Evolutionary conservation across 2,113 vertebrate species (phyloP), one percentile per base, ranked within the genome.

Genomic region (Prolemur simus): DNA sequence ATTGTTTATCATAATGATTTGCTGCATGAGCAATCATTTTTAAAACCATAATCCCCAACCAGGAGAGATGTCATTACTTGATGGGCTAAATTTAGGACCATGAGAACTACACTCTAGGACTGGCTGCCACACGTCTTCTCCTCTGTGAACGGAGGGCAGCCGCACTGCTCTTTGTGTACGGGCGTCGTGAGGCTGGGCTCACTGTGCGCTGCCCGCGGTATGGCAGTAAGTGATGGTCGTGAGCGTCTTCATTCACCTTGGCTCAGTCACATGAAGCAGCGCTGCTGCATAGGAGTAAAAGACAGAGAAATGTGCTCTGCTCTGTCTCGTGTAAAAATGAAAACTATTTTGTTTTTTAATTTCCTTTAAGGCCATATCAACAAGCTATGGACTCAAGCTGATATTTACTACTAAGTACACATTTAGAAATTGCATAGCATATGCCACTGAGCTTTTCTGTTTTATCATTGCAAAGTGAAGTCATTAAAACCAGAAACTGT

Each of bases 1-100:
- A 82, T 88, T 96, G 85, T 96, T 97, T 92, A 91, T 68, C 71
- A 86, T 69, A 81, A 83, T 47, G 66, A 92, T 68, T 89, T n/a
- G 42, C 82, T 66, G 12, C 73, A 64, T 37, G 90, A 94, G 77
- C 82, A 85, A 54, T 91, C 88, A 37, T 45, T 96, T 95, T 95
- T 71, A 74, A 96, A 96, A 91, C 90, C 39, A n/a, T 92, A 92
- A 95, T 89, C 88, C 92, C 39, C 68, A 93, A 77, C 66, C 94
- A 89, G 49, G 29, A 96, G 66, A 63, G 17, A 86, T 78, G 92
- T 85, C 94, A 52, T 60, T 80, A 91, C 34, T 88, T 5, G 12
- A 47, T n/a, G 58, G 71, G 68, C 76, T 97, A 96, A 92, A 97
- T 82, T 97, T 92, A 93, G 85, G 54, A 27, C 71, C 37, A 1